A percentile compares a stretch with the other conserved stretches of the same genome.
Evolutionary conservation across 2,888 invertebrate genomes (phyloP).

Genomic region (Apotomis capreana): DNA sequence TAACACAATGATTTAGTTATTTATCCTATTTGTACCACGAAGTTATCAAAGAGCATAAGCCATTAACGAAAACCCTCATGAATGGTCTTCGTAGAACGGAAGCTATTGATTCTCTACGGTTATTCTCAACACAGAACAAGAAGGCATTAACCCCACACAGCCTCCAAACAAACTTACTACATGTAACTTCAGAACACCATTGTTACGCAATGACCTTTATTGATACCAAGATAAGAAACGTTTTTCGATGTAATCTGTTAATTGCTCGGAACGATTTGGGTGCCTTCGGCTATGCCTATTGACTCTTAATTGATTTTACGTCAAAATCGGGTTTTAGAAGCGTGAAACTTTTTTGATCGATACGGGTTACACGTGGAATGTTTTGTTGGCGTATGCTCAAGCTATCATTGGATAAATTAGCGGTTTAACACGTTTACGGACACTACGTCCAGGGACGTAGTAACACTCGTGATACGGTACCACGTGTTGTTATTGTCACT

Average conservation of each 20-base stretch:
- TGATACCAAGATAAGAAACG: neutral
- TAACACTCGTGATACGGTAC: too few species aligned
- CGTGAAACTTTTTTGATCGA: conserved; percentile 12
- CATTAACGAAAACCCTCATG: neutral
- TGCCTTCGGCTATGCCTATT: conserved; percentile 25
- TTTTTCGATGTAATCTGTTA: neutral
- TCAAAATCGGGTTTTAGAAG: conserved; percentile 12
- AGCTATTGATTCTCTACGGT: conserved; percentile 31
- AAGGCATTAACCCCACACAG: neutral
- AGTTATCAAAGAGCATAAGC: too few species aligned
- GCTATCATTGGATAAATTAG: too few species aligned
- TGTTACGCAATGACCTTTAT: neutral
- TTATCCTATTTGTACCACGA: too few species aligned
- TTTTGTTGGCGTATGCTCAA: neutral
- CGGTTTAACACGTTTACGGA: too few species aligned
- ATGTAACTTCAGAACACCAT: neutral
- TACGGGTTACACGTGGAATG: neutral
- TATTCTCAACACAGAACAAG: neutral
- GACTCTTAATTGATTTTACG: conserved; percentile 37
- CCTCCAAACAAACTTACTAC: neutral
- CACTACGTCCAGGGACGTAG: too few species aligned
- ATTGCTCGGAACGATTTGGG: conserved; percentile 20
- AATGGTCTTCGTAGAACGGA: conserved; percentile 29
- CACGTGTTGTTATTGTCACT: too few species aligned
- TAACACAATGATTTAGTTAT: too few species aligned